Evolutionary conservation across 2,113 vertebrate species (phyloP).

Genomic region (Synchiropus splendidus): DNA sequence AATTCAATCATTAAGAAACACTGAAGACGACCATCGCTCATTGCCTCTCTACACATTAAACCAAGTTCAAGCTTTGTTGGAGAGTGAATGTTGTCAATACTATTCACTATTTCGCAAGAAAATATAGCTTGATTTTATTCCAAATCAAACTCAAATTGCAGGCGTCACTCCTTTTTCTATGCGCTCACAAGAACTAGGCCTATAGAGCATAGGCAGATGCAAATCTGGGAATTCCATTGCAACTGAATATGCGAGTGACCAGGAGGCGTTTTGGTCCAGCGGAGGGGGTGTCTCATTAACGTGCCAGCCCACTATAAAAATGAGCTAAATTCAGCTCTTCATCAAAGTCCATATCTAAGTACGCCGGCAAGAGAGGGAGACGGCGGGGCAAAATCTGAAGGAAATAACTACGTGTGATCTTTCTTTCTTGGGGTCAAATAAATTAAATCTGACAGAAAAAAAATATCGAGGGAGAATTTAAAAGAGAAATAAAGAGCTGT

Average conservation of each 20-base stretch:
- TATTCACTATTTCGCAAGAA: too few species aligned
- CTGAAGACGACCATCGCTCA: too few species aligned
- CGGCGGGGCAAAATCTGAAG: constrained; percentile 46
- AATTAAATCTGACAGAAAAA: constrained; percentile 64
- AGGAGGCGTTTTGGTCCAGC: constrained; percentile 28
- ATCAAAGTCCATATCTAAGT: constrained; percentile 53
- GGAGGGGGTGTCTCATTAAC: constrained; percentile 39
- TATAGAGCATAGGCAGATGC: background rate
- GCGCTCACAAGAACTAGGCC: too few species aligned
- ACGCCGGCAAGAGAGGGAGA: constrained; percentile 42
- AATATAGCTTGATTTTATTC: too few species aligned
- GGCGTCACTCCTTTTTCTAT: too few species aligned
- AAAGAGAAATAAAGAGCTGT: constrained; percentile 39
- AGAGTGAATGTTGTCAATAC: too few species aligned
- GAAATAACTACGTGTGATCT: constrained; percentile 59
- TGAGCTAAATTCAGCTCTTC: constrained; percentile 46
- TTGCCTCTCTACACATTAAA: too few species aligned
- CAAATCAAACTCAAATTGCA: too few species aligned
- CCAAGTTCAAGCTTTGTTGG: too few species aligned
- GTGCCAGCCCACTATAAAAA: constrained; percentile 37
- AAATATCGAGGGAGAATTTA: constrained; percentile 57
- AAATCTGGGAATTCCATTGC: background rate
- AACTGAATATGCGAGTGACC: constrained; percentile 10
- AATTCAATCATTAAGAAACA: too few species aligned
- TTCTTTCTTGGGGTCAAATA: constrained; percentile 59